Evolutionary conservation across 2,113 vertebrate species (phyloP).

Genomic region (Gasterosteus nipponicus): DNA sequence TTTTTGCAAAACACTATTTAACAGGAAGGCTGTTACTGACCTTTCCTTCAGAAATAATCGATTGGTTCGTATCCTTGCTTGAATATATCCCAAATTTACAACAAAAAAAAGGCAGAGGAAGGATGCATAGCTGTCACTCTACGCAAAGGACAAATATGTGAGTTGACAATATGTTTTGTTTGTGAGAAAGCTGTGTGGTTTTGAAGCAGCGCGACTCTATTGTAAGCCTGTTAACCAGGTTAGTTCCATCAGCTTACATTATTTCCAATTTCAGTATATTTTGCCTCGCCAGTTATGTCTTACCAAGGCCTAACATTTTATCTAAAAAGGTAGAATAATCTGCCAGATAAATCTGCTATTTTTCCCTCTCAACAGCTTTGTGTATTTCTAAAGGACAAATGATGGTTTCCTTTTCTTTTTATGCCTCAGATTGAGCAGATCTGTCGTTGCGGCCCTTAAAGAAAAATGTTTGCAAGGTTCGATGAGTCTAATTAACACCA

Average conservation of each 20-base stretch:
- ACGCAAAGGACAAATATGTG: neutral
- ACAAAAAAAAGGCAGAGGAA: neutral
- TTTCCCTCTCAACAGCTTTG: neutral
- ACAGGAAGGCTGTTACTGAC: neutral
- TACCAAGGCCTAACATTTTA: conserved; percentile 15
- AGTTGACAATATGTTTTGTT: neutral
- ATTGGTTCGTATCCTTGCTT: neutral
- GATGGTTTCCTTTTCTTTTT: neutral
- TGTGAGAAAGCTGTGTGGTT: neutral
- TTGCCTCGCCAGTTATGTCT: conserved; percentile 1
- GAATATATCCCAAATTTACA: neutral
- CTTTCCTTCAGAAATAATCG: neutral
- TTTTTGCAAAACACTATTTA: neutral
- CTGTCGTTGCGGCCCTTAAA: conserved; percentile 13
- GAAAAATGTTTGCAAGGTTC: conserved; percentile 50
- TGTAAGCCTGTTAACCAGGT: neutral
- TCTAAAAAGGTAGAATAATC: conserved; percentile 28
- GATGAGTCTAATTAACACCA: conserved; percentile 66
- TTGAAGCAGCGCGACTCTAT: neutral
- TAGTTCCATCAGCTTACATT: neutral
- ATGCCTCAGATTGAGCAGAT: conserved; percentile 43
- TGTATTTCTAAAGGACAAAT: conserved; percentile 18
- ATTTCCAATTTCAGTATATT: neutral
- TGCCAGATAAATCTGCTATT: neutral
- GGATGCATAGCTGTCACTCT: neutral